phyloP scores from a whole-genome alignment of 2,888 invertebrate species.

The Drosophila pseudotalamancana region DNA sequence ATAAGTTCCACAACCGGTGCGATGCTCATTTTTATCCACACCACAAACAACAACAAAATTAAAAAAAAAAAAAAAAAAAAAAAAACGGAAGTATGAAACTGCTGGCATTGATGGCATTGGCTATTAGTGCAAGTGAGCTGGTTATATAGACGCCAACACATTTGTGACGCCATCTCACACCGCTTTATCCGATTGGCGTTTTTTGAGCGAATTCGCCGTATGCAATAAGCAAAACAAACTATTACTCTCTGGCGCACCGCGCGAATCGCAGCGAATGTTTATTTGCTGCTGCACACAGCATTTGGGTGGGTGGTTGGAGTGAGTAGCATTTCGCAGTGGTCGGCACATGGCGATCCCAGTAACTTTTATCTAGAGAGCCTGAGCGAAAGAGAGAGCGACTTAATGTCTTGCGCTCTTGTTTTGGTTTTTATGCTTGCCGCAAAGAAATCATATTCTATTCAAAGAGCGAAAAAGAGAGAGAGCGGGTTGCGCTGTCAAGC shows the following conservation, averaged over 20 bases:
- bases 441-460: slow-evolving; percentile 12
- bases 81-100: slow-evolving; percentile 60
- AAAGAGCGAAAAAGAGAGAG: slow-evolving; percentile 6
- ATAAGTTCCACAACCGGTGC: slow-evolving; percentile 23
- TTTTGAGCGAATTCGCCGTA: slow-evolving; percentile 81
- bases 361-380: not conserved
- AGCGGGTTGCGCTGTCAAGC: slow-evolving; percentile 15
- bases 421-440: slow-evolving; percentile 38
- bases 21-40: slow-evolving; percentile 65
- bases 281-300: slow-evolving; percentile 10
- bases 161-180: slow-evolving; percentile 49
- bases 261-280: slow-evolving; percentile 38
- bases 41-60: slow-evolving; percentile 48
- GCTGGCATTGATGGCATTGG: slow-evolving; percentile 7
- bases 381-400: slow-evolving; percentile 10
- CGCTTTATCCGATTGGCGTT: slow-evolving; percentile 67
- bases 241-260: slow-evolving; percentile 21
- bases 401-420: slow-evolving; percentile 30
- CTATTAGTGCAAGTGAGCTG: slow-evolving; percentile 40
- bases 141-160: slow-evolving; percentile 32
- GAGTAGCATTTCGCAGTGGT: slow-evolving; percentile 14
- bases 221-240: slow-evolving; percentile 47
- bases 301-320: slow-evolving; percentile 50
- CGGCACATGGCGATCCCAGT: slow-evolving; percentile 43
- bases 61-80: slow-evolving; percentile 34